A percentile compares a stretch with the other conserved stretches of the same genome.
Evolutionary conservation across 2,113 vertebrate species (phyloP).

Genomic region (Melospiza georgiana): DNA sequence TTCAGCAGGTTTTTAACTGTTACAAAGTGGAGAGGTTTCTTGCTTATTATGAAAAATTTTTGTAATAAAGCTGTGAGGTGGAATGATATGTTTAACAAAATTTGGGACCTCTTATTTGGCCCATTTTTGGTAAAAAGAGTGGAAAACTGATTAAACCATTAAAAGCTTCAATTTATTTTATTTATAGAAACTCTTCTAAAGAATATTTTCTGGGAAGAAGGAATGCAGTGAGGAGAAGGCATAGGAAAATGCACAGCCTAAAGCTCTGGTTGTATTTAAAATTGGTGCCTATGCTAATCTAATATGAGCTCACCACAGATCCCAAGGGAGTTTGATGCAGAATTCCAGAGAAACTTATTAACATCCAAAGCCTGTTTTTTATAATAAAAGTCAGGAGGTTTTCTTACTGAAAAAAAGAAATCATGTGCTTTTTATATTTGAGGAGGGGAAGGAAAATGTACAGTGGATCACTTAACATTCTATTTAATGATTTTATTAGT

Average conservation of each 20-base stretch:
- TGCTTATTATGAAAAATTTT: background rate
- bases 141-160: background rate
- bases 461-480: background rate
- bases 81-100: background rate
- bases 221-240: slow-evolving; percentile 12
- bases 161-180: slow-evolving; percentile 1
- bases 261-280: slow-evolving; percentile 63
- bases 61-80: background rate
- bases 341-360: slow-evolving; percentile 59
- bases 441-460: background rate
- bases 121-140: background rate
- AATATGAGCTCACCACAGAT: slow-evolving; percentile 49
- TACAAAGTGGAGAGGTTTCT: background rate
- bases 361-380: background rate
- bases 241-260: slow-evolving; percentile 19
- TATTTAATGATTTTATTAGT: background rate
- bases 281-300: slow-evolving; percentile 56
- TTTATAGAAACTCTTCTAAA: slow-evolving; percentile 36
- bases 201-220: slow-evolving; percentile 25
- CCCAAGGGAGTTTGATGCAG: slow-evolving; percentile 9
- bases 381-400: slow-evolving; percentile 20
- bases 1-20: background rate
- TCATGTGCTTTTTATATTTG: slow-evolving; percentile 11
- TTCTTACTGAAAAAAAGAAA: slow-evolving; percentile 18
- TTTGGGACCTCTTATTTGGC: background rate